Percentiles rank a stretch among this genome's conserved stretches.
These are phyloP conservation scores for Pluvianellus socialis DNA, from an alignment of 2,113 vertebrate genomes.

Conservation along the genomic window DNA sequence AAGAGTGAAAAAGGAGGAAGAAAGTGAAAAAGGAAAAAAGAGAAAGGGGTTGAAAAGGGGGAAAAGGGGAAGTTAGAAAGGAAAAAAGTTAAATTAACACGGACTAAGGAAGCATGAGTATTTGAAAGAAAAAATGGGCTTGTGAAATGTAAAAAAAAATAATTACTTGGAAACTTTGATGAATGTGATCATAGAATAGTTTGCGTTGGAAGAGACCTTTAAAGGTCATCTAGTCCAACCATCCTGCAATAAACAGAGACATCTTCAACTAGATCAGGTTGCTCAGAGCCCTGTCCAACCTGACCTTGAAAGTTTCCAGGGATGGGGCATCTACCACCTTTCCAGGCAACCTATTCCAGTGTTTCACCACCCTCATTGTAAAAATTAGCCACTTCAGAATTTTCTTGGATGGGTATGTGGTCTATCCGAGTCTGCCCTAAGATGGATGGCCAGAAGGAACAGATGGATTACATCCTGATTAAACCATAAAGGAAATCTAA, in stretches of 20 bases:
- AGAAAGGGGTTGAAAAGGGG: neutral
- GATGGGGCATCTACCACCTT: neutral
- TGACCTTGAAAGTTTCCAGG: neutral
- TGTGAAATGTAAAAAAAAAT: neutral
- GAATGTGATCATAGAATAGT: neutral
- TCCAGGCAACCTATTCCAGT: neutral
- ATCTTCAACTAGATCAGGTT: neutral
- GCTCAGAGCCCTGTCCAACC: accelerated
- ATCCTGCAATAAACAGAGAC: accelerated
- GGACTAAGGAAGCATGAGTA: neutral
- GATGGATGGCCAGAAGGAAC: neutral
- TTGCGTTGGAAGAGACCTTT: neutral
- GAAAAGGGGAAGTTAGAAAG: neutral
- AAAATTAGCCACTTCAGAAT: neutral
- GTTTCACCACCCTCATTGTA: neutral
- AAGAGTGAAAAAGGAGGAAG: neutral
- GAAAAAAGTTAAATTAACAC: too few relatives aligned
- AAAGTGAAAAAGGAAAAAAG: neutral
- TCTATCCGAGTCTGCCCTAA: accelerated
- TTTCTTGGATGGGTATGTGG: neutral
- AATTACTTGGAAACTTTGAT: neutral
- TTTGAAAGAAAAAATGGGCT: neutral
- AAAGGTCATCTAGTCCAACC: neutral
- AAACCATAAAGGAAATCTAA: neutral
- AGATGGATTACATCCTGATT: neutral